Percentiles rank a stretch among this genome's conserved stretches.
phyloP scores from a whole-genome alignment of 2,113 vertebrate genomes.

The Origma solitaria region DNA sequence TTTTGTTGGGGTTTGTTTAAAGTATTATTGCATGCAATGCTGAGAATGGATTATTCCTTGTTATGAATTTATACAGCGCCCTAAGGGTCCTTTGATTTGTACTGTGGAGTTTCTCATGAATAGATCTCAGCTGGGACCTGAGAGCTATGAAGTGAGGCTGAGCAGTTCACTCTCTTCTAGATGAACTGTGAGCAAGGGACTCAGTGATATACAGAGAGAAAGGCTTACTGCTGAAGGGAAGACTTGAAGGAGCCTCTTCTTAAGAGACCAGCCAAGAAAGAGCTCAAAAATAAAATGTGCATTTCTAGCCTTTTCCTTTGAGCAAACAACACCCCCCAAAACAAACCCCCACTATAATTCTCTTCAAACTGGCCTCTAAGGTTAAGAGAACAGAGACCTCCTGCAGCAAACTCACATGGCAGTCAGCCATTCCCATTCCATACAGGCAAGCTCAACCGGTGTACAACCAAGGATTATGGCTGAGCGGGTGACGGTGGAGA shows the following conservation, averaged over 20 bases:
- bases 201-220: conserved; percentile 35
- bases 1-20: not conserved
- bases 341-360: not conserved
- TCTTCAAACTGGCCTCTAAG: not conserved
- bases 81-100: conserved; percentile 46
- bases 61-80: conserved; percentile 17
- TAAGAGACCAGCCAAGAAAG: not conserved
- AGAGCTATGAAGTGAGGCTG: conserved; percentile 5
- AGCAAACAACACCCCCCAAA: not conserved
- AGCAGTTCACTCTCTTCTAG: not conserved
- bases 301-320: not conserved
- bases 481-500: not conserved
- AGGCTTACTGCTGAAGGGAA: not conserved
- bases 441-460: not conserved
- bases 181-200: conserved; percentile 42
- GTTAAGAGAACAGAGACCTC: not conserved
- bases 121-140: not conserved
- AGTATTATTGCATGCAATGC: not conserved
- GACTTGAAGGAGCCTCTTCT: not conserved
- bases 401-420: not conserved
- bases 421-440: not conserved
- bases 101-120: conserved; percentile 12
- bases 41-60: conserved; percentile 36
- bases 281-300: not conserved
- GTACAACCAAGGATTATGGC: not conserved